phyloP scores from a whole-genome alignment of 1,140 invertebrate species.

The Diplogasteroides magnus region DNA sequence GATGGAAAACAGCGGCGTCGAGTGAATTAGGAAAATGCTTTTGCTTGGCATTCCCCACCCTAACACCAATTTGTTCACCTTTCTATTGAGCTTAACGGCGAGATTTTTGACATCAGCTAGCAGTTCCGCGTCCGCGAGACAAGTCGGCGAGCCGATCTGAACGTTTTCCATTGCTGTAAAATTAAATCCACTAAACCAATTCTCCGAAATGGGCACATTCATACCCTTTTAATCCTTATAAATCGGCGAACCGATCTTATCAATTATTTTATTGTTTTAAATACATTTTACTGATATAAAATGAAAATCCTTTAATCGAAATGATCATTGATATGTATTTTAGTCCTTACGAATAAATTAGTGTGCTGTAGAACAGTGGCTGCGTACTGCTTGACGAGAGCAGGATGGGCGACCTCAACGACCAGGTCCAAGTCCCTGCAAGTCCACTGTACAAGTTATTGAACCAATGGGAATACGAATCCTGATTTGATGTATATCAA shows the following conservation, averaged over 20 bases:
- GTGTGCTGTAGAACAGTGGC: constrained; percentile 57
- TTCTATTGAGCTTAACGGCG: constrained; percentile 46
- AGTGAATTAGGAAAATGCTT: too few species aligned
- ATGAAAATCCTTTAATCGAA: neutral
- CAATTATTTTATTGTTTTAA: constrained; percentile 14
- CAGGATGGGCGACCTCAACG: constrained; percentile 65
- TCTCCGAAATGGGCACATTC: too few species aligned
- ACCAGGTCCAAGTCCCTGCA: constrained; percentile 61
- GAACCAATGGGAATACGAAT: neutral
- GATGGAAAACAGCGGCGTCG: too few species aligned
- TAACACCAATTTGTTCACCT: too few species aligned
- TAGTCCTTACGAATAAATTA: constrained; percentile 59
- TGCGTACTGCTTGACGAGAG: constrained; percentile 60
- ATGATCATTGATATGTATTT: neutral
- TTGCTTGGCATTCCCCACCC: too few species aligned
- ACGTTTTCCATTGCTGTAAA: neutral
- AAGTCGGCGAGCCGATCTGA: constrained; percentile 63
- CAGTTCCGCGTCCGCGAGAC: constrained; percentile 58
- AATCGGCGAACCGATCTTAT: too few species aligned
- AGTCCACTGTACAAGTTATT: neutral
- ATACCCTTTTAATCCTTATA: too few species aligned
- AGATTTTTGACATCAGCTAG: constrained; percentile 47
- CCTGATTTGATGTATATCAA: neutral
- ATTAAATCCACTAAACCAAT: constrained; percentile 2
- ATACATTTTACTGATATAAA: neutral